phyloP scores from a whole-genome alignment of 2,113 vertebrate genomes.

The Tapirus terrestris region DNA sequence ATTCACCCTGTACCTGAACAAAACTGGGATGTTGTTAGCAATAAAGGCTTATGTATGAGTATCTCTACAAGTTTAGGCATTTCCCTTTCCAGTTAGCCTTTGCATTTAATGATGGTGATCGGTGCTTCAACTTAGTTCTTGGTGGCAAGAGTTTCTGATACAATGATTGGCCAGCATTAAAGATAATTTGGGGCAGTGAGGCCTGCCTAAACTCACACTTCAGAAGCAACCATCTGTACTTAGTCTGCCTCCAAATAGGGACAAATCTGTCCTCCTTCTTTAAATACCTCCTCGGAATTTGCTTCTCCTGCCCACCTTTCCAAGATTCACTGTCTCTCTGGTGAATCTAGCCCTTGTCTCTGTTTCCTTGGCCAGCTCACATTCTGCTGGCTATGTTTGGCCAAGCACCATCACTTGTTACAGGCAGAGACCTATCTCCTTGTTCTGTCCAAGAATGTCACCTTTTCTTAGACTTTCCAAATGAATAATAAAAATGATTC shows the following conservation, averaged over 20 bases:
- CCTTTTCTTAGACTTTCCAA: background rate
- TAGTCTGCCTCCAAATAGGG: conserved; percentile 49
- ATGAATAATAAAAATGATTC: background rate
- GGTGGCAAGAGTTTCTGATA: conserved; percentile 17
- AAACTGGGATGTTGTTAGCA: background rate
- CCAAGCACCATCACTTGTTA: background rate
- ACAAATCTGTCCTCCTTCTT: conserved; percentile 57
- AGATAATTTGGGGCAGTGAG: conserved; percentile 35
- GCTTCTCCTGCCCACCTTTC: conserved; percentile 32
- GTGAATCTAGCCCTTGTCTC: background rate
- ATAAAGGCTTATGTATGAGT: background rate
- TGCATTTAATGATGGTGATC: background rate
- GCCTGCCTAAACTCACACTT: conserved; percentile 38
- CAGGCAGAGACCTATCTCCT: background rate
- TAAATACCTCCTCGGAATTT: conserved; percentile 58
- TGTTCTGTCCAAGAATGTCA: background rate
- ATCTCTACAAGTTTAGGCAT: background rate
- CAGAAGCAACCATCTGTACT: conserved; percentile 30
- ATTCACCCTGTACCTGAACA: background rate
- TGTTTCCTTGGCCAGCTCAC: background rate
- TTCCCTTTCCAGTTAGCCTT: background rate
- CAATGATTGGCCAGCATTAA: conserved; percentile 32
- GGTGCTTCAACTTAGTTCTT: background rate
- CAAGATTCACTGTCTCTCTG: background rate
- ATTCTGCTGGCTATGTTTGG: background rate